phyloP scores from a whole-genome alignment of 2,888 invertebrate species.

The Drosophila borealis region DNA sequence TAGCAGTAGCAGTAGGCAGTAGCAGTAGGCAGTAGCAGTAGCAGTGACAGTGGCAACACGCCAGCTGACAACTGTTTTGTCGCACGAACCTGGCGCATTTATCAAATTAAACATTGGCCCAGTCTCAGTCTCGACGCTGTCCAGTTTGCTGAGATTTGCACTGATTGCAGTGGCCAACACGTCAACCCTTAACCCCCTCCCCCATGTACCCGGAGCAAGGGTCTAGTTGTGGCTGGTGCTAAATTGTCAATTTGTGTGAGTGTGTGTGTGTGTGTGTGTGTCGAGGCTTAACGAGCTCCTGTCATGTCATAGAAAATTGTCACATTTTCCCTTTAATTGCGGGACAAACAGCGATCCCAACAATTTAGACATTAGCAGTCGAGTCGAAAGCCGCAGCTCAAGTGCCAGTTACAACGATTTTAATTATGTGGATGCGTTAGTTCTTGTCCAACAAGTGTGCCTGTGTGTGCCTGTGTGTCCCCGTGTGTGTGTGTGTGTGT shows the following conservation, averaged over 20 bases:
- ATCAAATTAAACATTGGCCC: conserved; percentile 73
- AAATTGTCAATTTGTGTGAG: conserved; percentile 62
- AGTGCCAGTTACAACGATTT: conserved; percentile 34
- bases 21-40: neutral
- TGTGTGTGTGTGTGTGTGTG: conserved; percentile 3
- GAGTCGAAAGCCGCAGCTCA: conserved; percentile 19
- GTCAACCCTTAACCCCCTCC: conserved; percentile 22
- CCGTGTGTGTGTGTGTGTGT: neutral
- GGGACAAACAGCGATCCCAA: conserved; percentile 46
- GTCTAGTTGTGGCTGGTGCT: conserved; percentile 29
- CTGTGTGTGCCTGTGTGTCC: neutral
- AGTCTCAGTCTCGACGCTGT: conserved; percentile 20
- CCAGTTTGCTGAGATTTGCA: conserved; percentile 53
- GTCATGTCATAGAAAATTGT: conserved; percentile 69
- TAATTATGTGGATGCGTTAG: conserved; percentile 47
- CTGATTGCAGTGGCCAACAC: conserved; percentile 51
- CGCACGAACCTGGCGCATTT: conserved; percentile 71
- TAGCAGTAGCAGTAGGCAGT: neutral
- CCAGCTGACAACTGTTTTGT: conserved; percentile 75
- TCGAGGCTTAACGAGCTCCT: conserved; percentile 62
- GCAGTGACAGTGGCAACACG: conserved; percentile 11
- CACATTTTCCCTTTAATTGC: conserved; percentile 60
- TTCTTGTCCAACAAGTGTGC: conserved; percentile 17
- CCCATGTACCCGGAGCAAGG: neutral
- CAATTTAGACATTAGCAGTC: conserved; percentile 63